Conservation (phyloP, 2,113 vertebrate species). For the Australoheros scitulus region DNA sequence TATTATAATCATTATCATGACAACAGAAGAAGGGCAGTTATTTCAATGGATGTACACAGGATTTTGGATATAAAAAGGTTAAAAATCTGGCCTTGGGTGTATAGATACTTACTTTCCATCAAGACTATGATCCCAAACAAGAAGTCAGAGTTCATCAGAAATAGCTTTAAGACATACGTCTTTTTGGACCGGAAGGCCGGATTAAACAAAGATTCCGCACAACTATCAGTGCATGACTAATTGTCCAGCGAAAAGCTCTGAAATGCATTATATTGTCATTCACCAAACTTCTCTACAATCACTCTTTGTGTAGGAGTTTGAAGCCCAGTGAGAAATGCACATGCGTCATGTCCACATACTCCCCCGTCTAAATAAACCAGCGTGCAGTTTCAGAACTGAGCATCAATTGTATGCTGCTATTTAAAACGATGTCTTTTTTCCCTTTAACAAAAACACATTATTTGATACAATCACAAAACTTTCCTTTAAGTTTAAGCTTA, state of each 20-base stretch:
- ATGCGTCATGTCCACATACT: not conserved
- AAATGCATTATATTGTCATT: not conserved
- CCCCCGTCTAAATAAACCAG: not conserved
- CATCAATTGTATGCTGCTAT: not conserved
- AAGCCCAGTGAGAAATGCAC: no score
- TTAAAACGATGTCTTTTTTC: not conserved
- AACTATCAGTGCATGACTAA: not conserved
- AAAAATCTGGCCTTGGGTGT: not conserved
- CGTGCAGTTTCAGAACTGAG: not conserved
- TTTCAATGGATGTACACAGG: not conserved
- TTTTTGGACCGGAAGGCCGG: not conserved
- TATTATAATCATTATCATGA: not conserved
- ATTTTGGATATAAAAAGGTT: not conserved
- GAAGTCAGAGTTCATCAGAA: not conserved
- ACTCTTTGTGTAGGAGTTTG: not conserved
- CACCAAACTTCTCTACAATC: not conserved
- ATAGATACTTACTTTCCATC: not conserved
- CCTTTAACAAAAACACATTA: not conserved
- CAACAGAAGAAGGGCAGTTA: no score
- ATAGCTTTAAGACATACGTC: not conserved
- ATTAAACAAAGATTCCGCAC: not conserved
- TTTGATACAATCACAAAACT: no score
- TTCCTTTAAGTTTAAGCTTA: no score
- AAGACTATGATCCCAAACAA: not conserved
- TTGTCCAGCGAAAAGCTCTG: not conserved